Conservation (phyloP, 2,797 vertebrate genomes). For the Lophotriccus pileatus region DNA sequence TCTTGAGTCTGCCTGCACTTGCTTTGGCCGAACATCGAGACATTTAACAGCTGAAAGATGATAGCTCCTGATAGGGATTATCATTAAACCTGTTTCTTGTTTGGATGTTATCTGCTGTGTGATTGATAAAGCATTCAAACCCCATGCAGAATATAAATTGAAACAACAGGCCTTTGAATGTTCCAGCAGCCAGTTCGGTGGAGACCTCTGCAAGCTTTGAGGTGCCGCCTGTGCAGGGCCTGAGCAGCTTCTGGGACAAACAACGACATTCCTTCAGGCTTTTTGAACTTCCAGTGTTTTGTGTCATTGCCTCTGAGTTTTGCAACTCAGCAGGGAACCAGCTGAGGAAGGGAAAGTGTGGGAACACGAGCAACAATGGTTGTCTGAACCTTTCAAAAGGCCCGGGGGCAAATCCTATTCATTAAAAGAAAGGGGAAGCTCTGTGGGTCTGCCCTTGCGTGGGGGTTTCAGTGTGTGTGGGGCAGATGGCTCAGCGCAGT, state of each 20-base stretch:
- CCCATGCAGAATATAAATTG: conserved; percentile 32
- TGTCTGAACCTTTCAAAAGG: not conserved
- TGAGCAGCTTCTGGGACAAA: not conserved
- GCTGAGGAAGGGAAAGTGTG: conserved; percentile 18
- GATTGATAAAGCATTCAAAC: conserved; percentile 62
- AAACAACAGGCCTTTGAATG: conserved; percentile 32
- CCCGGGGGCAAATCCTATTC: not conserved
- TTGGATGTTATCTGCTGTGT: conserved; percentile 30
- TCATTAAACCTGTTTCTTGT: conserved; percentile 42
- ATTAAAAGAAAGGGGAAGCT: conserved; percentile 7
- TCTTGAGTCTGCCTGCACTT: conserved; percentile 24
- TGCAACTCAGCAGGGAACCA: not conserved
- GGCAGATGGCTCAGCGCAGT: not conserved
- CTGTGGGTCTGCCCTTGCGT: not conserved
- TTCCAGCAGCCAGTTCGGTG: conserved; percentile 16
- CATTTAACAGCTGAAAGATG: conserved; percentile 36
- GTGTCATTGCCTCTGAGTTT: not conserved
- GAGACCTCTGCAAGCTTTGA: conserved; percentile 15
- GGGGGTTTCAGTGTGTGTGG: not conserved
- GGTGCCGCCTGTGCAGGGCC: not conserved
- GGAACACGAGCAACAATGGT: not conserved
- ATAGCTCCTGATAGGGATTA: conserved; percentile 28
- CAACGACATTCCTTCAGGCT: not conserved
- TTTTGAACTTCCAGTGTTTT: not conserved
- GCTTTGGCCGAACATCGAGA: conserved; percentile 33